Conservation (phyloP, 2,888 invertebrate genomes). For the Dasypolia templi region DNA sequence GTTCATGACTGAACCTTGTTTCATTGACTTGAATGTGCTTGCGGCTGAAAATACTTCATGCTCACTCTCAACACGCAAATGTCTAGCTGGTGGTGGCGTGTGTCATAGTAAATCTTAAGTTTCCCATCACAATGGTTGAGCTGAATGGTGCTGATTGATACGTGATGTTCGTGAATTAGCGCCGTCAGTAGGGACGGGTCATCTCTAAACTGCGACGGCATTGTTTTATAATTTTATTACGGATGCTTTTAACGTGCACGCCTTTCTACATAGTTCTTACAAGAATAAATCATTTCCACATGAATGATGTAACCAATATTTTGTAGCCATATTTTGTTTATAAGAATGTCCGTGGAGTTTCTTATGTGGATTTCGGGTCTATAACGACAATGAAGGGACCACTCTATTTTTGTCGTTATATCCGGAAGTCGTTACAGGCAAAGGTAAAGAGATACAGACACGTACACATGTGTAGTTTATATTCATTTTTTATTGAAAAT, state of each 20-base stretch:
- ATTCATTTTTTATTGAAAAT: too few species aligned
- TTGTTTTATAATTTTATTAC: not conserved
- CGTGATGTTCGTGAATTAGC: not conserved
- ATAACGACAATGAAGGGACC: too few species aligned
- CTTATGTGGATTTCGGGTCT: too few species aligned
- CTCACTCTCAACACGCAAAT: not conserved
- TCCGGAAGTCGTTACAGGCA: too few species aligned
- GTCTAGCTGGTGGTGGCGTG: not conserved
- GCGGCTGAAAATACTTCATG: not conserved
- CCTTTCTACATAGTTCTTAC: not conserved
- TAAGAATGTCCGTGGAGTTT: not conserved
- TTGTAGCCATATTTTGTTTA: not conserved
- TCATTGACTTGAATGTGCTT: not conserved
- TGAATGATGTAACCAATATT: not conserved
- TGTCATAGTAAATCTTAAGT: not conserved
- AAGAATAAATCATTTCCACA: not conserved
- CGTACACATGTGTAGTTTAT: too few species aligned
- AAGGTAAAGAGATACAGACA: too few species aligned
- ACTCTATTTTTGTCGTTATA: too few species aligned
- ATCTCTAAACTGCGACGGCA: not conserved
- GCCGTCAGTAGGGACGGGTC: not conserved
- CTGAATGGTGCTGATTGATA: not conserved
- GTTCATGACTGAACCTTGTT: not conserved
- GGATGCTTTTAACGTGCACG: too few species aligned
- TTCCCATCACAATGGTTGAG: not conserved